Evolutionary conservation across 2,113 vertebrate species (phyloP), one percentile per base, ranked within the genome.

Genomic region (Xiphophorus couchianus): DNA sequence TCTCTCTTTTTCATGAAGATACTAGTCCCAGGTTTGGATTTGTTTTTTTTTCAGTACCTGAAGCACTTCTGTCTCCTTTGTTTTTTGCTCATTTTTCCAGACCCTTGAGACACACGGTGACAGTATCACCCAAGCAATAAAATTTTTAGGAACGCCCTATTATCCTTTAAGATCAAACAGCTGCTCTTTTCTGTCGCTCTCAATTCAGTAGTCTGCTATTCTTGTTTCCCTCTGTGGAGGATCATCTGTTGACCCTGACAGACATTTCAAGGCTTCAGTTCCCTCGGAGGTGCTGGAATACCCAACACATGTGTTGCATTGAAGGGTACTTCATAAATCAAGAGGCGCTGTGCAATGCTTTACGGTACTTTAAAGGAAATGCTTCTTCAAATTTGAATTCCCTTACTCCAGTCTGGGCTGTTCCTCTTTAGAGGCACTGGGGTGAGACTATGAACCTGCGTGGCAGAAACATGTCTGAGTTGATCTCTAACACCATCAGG

Each of bases 361-460:
- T n/a, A 6, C 7, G 11, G 48, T 62, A 1, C 54, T 66, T 31
- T 11, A 30, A 6, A 27, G 54, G 64, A 25, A 33, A 77, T 14
- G 25, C 78, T 64, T 66, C 69, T 70, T 2, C 33, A 68, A 54
- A 15, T 48, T 69, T 14, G 28, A 17, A 15, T 62, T 29, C 51
- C 58, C 71, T 37, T 29, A 2, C 25, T 44, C 29, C 8, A 2
- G 31, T 60, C 65, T 37, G 66, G 78, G 73, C 54, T 17, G 11
- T 25, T 66, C 35, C 35, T 30, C 2, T 76, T 28, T 1, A 35
- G 19, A 7, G 29, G 13, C 6, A 19, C 63, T 27, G 17, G 51
- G 42, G 25, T 19, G 73, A 48, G 79, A 73, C 66, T 68, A 93
- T 92, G 93, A 91, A 86, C 86, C 83, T 86, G 27, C 62, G 30